A percentile compares a stretch with the other conserved stretches of the same genome.
Conservation (phyloP, 2,888 invertebrate genomes). For the Bursaphelenchus okinawaensis region DNA sequence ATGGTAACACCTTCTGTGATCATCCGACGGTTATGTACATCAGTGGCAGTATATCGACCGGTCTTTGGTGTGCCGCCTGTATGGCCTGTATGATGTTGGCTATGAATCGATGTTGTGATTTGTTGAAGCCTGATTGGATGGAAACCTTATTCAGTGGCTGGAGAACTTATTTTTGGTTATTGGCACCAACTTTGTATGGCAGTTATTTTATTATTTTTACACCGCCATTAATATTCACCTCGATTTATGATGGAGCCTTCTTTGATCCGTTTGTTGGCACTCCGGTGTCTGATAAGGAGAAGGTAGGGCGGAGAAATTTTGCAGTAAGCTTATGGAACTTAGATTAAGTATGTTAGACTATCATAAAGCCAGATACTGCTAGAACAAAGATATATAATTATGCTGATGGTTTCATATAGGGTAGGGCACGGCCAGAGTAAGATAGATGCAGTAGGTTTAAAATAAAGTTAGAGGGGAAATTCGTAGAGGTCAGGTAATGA, state of each 20-base stretch:
- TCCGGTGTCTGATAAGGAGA: constrained; percentile 2
- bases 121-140: constrained; percentile 15
- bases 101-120: constrained; percentile 22
- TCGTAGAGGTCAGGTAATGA: no score
- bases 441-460: no score
- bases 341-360: no score
- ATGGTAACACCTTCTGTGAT: constrained; percentile 7
- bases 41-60: constrained; percentile 4
- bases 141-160: constrained; percentile 21
- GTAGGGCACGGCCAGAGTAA: no score
- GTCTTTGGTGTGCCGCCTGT: constrained; percentile 29
- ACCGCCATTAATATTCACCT: constrained; percentile 23
- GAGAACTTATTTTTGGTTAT: constrained; percentile 17
- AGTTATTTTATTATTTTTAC: constrained; percentile 26
- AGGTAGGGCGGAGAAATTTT: not conserved
- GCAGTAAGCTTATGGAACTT: no score
- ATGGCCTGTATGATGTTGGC: constrained; percentile 22
- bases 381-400: no score
- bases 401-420: no score
- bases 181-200: constrained; percentile 24
- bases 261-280: constrained; percentile 27
- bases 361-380: not conserved
- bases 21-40: constrained; percentile 10
- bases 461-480: no score
- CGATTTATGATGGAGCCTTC: constrained; percentile 23